Conservation (phyloP, 2,888 invertebrate genomes). For the Cosmia trapezina region DNA sequence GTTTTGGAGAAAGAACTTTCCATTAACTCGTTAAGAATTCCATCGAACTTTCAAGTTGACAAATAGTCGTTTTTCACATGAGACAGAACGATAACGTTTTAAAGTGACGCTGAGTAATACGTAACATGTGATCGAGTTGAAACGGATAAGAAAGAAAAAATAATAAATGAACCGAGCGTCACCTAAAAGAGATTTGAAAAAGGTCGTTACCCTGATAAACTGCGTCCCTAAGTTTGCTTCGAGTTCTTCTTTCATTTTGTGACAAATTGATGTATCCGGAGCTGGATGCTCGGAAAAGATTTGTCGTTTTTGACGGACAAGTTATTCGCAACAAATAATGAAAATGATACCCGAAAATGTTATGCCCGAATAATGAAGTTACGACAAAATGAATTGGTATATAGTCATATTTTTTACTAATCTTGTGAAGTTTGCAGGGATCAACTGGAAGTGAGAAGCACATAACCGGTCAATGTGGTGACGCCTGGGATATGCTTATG, state of each 20-base stretch:
- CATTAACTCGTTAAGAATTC: constrained; percentile 58
- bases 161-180: constrained; percentile 88
- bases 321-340: constrained; percentile 50
- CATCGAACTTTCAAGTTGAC: constrained; percentile 74
- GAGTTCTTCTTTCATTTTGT: constrained; percentile 73
- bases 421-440: neutral
- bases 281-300: constrained; percentile 43
- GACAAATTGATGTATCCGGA: constrained; percentile 76
- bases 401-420: neutral
- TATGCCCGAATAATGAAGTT: neutral
- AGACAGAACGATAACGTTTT: constrained; percentile 85
- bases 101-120: constrained; percentile 84
- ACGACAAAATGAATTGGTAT: neutral
- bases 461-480: too few species aligned
- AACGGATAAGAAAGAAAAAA: constrained; percentile 88
- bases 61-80: constrained; percentile 82
- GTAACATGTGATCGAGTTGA: constrained; percentile 86
- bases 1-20: constrained; percentile 39
- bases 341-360: constrained; percentile 13
- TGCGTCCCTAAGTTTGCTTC: constrained; percentile 82
- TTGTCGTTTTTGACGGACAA: constrained; percentile 53
- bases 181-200: constrained; percentile 87
- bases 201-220: constrained; percentile 89
- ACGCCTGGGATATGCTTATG: neutral
- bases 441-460: neutral